These are phyloP conservation scores for Semaprochilodus insignis DNA, from an alignment of 2,797 vertebrate genomes.

Conservation along the genomic window DNA sequence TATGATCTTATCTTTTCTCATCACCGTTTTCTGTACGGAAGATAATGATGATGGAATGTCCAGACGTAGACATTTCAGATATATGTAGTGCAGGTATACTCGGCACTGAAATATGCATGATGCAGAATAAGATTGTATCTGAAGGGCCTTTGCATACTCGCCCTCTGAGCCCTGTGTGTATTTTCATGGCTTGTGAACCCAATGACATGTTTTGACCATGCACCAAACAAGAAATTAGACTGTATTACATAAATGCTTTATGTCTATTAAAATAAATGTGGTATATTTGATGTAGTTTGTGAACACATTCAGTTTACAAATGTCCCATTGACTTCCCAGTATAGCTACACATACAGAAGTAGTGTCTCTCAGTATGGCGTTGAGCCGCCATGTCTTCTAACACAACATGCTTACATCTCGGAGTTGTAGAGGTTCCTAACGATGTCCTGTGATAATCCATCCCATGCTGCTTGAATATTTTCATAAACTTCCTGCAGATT, in stretches of 20 bases:
- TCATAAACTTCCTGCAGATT: too few species aligned
- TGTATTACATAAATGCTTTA: not conserved
- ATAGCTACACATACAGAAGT: too few species aligned
- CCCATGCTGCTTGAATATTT: too few species aligned
- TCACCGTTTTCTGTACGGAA: conserved; percentile 12
- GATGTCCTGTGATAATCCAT: too few species aligned
- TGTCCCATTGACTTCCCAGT: not conserved
- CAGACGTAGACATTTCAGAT: not conserved
- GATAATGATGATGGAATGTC: not conserved
- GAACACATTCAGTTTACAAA: too few species aligned
- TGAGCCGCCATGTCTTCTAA: too few species aligned
- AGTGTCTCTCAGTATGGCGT: too few species aligned
- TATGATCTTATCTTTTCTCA: conserved; percentile 22
- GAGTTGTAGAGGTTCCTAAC: too few species aligned
- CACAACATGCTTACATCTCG: too few species aligned
- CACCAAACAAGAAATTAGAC: not conserved
- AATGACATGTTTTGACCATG: conserved; percentile 1
- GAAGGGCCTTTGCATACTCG: conserved; percentile 23
- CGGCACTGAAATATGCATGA: not conserved
- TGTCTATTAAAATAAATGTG: not conserved
- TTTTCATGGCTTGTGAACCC: conserved; percentile 3
- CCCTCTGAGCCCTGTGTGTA: not conserved
- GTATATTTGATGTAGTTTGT: too few species aligned
- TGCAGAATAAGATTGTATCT: conserved; percentile 7
- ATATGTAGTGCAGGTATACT: not conserved